phyloP scores from a whole-genome alignment of 1,140 invertebrate genomes.

The Trichomalopsis sarcophagae region DNA sequence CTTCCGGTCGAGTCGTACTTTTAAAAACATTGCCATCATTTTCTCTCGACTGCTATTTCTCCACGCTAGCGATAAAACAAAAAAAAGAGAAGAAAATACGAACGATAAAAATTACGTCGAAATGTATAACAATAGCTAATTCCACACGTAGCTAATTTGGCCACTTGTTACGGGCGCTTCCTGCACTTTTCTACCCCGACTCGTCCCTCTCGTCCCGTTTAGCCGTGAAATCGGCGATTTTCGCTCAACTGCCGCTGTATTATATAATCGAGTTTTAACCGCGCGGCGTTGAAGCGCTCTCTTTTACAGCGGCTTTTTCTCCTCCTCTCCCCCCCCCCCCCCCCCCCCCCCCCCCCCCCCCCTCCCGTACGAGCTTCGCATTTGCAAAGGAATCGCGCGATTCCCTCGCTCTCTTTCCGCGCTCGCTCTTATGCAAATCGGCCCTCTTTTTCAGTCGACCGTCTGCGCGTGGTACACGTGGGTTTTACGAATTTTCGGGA shows the following conservation, averaged over 20 bases:
- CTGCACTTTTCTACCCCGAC: background rate
- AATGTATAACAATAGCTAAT: background rate
- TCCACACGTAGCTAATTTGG: background rate
- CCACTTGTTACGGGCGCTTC: background rate
- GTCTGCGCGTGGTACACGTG: background rate
- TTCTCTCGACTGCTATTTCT: no score
- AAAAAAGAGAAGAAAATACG: background rate
- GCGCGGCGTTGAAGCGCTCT: background rate
- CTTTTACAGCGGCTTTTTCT: background rate
- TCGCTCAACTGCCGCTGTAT: background rate
- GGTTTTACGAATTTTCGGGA: conserved; percentile 37
- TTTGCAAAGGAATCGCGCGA: conserved; percentile 35
- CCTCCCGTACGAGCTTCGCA: background rate
- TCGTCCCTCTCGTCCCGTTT: background rate
- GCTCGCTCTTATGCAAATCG: conserved; percentile 33
- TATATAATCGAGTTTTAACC: conserved; percentile 27
- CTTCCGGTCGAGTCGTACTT: no score
- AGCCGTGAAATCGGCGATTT: conserved; percentile 1
- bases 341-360: background rate
- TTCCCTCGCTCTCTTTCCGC: background rate
- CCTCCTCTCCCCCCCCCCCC: background rate
- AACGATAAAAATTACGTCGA: background rate
- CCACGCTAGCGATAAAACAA: no score
- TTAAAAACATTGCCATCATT: no score
- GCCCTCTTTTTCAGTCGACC: background rate